Evolutionary conservation across 37 sponge, comb jelly and placozoan genomes (phyloP).

Genomic region (Bolinopsis microptera): DNA sequence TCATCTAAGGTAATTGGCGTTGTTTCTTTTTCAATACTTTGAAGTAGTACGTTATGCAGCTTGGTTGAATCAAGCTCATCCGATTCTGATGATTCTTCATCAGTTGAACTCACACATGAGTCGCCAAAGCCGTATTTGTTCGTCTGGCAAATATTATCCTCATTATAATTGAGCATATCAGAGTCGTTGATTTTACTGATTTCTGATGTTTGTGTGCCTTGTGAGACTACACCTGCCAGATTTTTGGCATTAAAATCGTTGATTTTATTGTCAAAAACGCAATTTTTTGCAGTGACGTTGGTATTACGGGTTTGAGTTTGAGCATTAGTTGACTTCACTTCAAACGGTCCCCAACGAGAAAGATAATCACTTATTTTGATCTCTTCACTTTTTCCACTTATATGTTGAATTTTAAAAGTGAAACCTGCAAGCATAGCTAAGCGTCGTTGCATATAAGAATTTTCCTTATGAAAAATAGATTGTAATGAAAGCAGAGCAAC

Average conservation of each 20-base stretch:
- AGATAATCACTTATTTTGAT: constrained; percentile 52
- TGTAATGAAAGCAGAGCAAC: constrained; percentile 1
- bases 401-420: neutral
- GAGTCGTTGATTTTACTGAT: neutral
- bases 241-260: no score
- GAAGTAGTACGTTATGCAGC: neutral
- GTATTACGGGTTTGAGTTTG: neutral
- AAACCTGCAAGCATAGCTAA: neutral
- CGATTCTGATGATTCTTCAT: neutral
- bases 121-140: no score
- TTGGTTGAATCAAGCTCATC: neutral
- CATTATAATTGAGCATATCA: neutral
- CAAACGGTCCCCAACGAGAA: neutral
- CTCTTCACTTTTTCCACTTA: neutral
- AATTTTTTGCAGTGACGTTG: neutral
- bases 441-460: constrained; percentile 19
- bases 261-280: no score
- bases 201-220: neutral
- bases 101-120: neutral
- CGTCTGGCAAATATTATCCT: no score
- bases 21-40: neutral
- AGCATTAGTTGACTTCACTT: neutral
- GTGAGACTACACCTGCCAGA: no score
- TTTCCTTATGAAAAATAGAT: constrained; percentile 36
- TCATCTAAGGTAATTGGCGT: neutral